Conservation (phyloP, 1,140 invertebrate genomes). For the Apocrypta bakeri region DNA sequence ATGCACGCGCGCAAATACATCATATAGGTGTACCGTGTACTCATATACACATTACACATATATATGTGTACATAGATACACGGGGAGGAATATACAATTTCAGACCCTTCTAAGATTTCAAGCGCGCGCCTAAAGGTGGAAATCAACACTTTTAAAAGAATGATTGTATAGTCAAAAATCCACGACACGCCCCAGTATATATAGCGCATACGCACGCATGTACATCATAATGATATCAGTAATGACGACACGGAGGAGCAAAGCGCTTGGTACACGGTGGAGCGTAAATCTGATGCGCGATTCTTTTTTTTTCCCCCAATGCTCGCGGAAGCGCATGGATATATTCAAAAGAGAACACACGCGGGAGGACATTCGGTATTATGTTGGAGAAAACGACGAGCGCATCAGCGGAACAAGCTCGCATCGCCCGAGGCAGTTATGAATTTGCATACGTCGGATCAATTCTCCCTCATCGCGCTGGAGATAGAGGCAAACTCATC, state of each 20-base stretch:
- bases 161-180: neutral
- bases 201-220: no score
- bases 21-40: no score
- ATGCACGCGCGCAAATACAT: conserved; percentile 10
- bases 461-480: neutral
- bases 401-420: no score
- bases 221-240: neutral
- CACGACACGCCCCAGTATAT: neutral
- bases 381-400: no score
- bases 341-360: neutral
- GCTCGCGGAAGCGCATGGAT: neutral
- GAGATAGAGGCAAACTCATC: neutral
- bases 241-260: no score
- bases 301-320: no score
- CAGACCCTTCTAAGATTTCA: conserved; percentile 33
- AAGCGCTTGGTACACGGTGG: no score
- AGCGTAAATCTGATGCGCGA: no score
- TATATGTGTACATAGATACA: neutral
- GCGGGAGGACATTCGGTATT: no score
- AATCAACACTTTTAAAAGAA: conserved; percentile 33
- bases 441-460: neutral
- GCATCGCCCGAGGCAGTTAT: neutral
- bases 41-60: no score
- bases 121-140: neutral
- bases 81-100: conserved; percentile 19